Conservation (phyloP, 2,797 vertebrate genomes). For the Carapus acus region DNA sequence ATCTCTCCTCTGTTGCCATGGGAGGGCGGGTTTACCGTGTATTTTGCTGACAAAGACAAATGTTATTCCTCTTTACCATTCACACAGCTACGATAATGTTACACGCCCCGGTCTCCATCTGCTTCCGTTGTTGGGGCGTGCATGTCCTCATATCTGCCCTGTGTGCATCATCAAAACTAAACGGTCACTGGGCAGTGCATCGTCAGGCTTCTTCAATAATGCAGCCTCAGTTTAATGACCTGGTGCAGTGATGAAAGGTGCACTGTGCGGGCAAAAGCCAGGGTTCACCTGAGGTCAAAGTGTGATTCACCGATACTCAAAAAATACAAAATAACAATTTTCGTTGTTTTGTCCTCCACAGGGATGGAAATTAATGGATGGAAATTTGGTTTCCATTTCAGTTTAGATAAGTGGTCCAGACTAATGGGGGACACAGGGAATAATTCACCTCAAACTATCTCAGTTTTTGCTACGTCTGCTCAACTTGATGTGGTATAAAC, state of each 20-base stretch:
- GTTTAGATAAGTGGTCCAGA: no score
- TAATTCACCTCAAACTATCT: not conserved
- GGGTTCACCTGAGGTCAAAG: constrained; percentile 28
- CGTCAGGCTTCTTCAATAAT: constrained; percentile 76
- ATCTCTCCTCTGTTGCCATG: no score
- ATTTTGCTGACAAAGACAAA: not conserved
- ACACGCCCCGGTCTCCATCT: not conserved
- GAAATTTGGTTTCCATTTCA: no score
- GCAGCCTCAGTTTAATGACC: constrained; percentile 55
- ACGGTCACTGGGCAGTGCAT: constrained; percentile 2
- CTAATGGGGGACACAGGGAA: not conserved
- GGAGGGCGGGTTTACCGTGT: no score
- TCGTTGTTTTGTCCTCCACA: no score
- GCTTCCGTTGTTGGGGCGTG: not conserved
- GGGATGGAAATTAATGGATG: no score
- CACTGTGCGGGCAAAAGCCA: constrained; percentile 6
- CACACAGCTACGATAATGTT: not conserved
- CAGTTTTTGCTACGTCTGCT: not conserved
- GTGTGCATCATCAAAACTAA: constrained; percentile 6
- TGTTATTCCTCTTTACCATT: not conserved
- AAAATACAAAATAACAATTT: no score
- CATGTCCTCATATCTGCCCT: not conserved
- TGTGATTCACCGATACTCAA: not conserved
- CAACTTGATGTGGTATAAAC: no score
- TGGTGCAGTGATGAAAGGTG: constrained; percentile 15